phyloP scores from a whole-genome alignment of 2,113 vertebrate species.

The Bostrychus sinensis region DNA sequence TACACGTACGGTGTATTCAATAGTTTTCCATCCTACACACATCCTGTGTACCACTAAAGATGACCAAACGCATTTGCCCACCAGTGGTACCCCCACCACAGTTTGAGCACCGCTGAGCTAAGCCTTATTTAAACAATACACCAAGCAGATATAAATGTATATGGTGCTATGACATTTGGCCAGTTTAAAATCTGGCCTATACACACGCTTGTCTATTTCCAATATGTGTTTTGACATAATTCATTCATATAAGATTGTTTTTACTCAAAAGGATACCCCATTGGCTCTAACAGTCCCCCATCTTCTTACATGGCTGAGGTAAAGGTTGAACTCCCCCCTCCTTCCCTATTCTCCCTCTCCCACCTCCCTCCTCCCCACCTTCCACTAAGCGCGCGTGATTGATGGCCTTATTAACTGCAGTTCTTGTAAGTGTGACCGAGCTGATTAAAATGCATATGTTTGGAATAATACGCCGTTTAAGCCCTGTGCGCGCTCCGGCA shows the following conservation, averaged over 20 bases:
- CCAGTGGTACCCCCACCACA: no score
- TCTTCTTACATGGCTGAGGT: neutral
- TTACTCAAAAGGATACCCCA: neutral
- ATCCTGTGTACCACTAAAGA: no score
- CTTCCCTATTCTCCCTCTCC: neutral
- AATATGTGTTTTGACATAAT: neutral
- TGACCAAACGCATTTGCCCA: no score
- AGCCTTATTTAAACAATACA: neutral
- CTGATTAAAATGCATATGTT: constrained; percentile 99
- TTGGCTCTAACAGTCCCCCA: neutral
- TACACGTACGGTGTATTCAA: no score
- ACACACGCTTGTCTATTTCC: neutral
- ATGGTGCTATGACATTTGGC: neutral
- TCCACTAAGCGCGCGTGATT: constrained; percentile 82
- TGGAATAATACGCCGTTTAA: constrained; percentile 98
- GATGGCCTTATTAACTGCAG: constrained; percentile 99
- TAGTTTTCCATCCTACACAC: no score
- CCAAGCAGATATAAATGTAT: neutral
- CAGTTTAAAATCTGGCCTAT: neutral
- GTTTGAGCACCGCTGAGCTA: neutral
- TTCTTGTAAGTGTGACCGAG: constrained; percentile 99
- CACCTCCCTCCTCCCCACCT: neutral
- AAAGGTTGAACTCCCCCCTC: constrained; percentile 14
- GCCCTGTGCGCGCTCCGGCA: constrained; percentile 76
- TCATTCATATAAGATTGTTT: neutral